Percentiles rank a stretch among this genome's conserved stretches.
phyloP scores from a whole-genome alignment of 2,797 vertebrate genomes.

The Neostethus bicornis region DNA sequence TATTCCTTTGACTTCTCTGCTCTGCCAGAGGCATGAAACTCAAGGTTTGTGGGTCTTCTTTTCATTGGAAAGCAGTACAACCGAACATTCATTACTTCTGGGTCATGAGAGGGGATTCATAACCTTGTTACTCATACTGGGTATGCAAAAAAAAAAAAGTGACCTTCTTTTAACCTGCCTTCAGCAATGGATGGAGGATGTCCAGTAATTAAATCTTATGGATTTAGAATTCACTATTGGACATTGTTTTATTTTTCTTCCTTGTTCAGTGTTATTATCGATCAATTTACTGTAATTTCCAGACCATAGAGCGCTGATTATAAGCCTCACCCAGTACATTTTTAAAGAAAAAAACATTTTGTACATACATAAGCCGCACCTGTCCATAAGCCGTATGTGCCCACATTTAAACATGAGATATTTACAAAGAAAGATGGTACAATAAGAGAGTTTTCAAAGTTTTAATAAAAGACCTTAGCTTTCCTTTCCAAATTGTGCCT shows the following conservation, averaged over 20 bases:
- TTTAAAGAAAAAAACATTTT: no score
- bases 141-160: constrained; percentile 64
- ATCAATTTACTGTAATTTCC: constrained; percentile 41
- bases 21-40: constrained; percentile 12
- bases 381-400: no score
- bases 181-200: constrained; percentile 47
- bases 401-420: no score
- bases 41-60: constrained; percentile 28
- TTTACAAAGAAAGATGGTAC: no score
- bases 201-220: constrained; percentile 63
- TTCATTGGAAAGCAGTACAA: constrained; percentile 38
- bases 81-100: constrained; percentile 54
- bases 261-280: constrained; percentile 54
- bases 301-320: no score
- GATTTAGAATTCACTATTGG: constrained; percentile 17
- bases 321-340: no score
- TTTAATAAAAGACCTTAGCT: no score
- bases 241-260: constrained; percentile 37
- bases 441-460: no score
- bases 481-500: no score
- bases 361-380: no score
- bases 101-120: constrained; percentile 67
- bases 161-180: constrained; percentile 68
- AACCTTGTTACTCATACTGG: constrained; percentile 68
- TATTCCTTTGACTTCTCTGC: constrained; percentile 17